Evolutionary conservation across 2,797 vertebrate species (phyloP).

Genomic region (Epinephelus coioides): DNA sequence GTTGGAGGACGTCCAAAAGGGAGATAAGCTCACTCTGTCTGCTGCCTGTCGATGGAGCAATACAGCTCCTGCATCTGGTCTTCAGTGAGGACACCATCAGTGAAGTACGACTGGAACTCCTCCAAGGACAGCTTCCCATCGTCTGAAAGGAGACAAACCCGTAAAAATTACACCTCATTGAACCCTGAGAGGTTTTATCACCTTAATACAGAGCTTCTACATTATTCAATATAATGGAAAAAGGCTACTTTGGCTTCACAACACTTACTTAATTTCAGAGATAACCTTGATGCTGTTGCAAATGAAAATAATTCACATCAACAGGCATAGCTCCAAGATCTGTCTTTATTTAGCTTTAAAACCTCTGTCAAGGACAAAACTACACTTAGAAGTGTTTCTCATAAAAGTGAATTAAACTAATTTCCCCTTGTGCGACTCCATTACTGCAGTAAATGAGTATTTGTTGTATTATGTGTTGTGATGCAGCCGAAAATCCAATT

Average conservation of each 20-base stretch:
- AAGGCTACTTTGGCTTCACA: constrained; percentile 6
- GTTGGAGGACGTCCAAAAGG: constrained; percentile 52
- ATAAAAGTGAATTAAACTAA: not conserved
- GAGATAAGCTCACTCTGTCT: constrained; percentile 89
- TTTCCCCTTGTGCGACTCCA: not conserved
- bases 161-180: constrained; percentile 20
- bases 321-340: not conserved
- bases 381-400: not conserved
- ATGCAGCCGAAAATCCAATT: constrained; percentile 4
- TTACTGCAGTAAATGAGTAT: constrained; percentile 8
- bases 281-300: constrained; percentile 9
- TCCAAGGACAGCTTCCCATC: constrained; percentile 95
- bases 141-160: constrained; percentile 81
- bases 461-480: not conserved
- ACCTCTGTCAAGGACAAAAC: constrained; percentile 9
- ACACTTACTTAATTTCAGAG: constrained; percentile 3
- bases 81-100: constrained; percentile 93
- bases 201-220: constrained; percentile 5
- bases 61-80: constrained; percentile 94
- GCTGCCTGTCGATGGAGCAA: constrained; percentile 89
- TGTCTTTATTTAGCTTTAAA: constrained; percentile 23
- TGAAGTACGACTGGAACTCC: constrained; percentile 96
- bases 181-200: constrained; percentile 2
- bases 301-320: constrained; percentile 12
- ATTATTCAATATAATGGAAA: constrained; percentile 3